These are phyloP conservation scores for Natator depressus DNA, from an alignment of 2,113 vertebrate species.

Conservation along the genomic window DNA sequence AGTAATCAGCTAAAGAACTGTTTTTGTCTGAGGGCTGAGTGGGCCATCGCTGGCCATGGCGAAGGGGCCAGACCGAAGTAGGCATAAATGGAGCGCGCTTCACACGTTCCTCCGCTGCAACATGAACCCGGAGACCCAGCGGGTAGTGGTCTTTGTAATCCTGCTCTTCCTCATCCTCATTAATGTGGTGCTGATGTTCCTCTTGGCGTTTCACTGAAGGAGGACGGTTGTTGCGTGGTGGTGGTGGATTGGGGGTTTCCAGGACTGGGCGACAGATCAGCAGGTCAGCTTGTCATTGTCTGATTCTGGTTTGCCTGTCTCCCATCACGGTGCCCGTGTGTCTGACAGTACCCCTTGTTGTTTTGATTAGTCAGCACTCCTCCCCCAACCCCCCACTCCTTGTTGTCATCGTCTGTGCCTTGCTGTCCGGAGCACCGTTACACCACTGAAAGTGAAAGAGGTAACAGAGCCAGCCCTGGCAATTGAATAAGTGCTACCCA, in stretches of 20 bases:
- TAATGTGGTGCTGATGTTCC: slow-evolving; percentile 97
- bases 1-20: not conserved
- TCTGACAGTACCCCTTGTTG: slow-evolving; percentile 49
- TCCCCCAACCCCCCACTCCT: slow-evolving; percentile 41
- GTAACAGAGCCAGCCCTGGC: not conserved
- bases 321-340: slow-evolving; percentile 58
- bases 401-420: slow-evolving; percentile 58
- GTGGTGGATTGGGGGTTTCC: slow-evolving; percentile 52
- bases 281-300: slow-evolving; percentile 75
- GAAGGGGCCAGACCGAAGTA: slow-evolving; percentile 80
- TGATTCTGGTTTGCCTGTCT: slow-evolving; percentile 63
- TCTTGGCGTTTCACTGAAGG: slow-evolving; percentile 93
- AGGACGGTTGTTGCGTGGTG: slow-evolving; percentile 30
- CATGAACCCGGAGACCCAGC: slow-evolving; percentile 93
- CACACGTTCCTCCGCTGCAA: slow-evolving; percentile 93
- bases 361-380: slow-evolving; percentile 13
- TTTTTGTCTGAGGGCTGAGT: not conserved
- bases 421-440: slow-evolving; percentile 3
- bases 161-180: slow-evolving; percentile 96
- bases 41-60: slow-evolving; percentile 75
- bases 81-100: slow-evolving; percentile 81
- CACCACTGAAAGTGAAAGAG: slow-evolving; percentile 10
- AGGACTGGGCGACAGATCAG: slow-evolving; percentile 56
- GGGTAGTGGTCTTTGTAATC: slow-evolving; percentile 94
- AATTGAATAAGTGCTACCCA: not conserved